These are phyloP conservation scores for human (Homo sapiens) DNA, from an alignment of 2,113 vertebrate genomes.

Conservation along the genomic window DNA sequence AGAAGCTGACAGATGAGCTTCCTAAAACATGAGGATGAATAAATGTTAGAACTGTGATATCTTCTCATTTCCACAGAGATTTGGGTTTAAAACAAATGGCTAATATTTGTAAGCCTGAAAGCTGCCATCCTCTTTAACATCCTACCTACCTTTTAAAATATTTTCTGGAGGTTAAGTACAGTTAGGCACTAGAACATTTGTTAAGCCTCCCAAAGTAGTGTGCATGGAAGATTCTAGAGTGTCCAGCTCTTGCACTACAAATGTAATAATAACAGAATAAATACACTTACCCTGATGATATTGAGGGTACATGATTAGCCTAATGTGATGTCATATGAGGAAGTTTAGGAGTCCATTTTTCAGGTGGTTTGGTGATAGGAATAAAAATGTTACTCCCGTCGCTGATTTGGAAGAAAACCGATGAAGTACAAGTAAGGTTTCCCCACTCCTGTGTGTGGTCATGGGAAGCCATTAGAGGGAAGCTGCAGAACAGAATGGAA, in stretches of 20 bases:
- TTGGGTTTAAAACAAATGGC: neutral
- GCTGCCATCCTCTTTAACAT: neutral
- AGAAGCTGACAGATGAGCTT: neutral
- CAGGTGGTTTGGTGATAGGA: neutral
- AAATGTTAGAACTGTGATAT: neutral
- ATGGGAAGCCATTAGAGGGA: neutral
- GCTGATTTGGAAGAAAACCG: neutral
- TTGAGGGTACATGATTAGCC: no score
- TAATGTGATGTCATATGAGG: neutral
- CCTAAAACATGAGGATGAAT: neutral
- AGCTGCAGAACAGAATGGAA: no score
- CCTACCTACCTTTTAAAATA: neutral
- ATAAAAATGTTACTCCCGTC: neutral
- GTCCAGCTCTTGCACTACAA: neutral
- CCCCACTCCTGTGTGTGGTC: no score
- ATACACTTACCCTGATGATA: no score
- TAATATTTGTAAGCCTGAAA: neutral
- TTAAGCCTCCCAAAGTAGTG: neutral
- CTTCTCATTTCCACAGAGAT: neutral
- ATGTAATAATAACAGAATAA: neutral
- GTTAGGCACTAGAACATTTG: neutral
- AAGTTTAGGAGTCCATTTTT: neutral
- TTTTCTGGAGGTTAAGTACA: neutral
- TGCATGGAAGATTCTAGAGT: neutral
- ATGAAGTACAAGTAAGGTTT: neutral